Conservation (phyloP, 2,888 invertebrate genomes). For the Nemotelus nigrinus region DNA sequence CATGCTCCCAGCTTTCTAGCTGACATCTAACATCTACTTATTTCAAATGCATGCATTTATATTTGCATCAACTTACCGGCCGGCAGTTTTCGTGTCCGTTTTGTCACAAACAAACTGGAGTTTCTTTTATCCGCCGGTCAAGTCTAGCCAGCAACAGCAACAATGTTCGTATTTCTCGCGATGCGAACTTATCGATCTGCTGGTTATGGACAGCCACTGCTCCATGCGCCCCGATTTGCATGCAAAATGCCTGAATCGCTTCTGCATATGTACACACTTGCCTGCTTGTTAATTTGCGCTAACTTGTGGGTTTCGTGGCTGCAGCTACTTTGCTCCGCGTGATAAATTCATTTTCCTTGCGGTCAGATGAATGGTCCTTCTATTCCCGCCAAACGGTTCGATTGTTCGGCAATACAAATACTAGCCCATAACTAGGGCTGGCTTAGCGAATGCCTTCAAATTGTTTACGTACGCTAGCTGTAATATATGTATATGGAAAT, state of each 20-base stretch:
- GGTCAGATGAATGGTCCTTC: conserved; percentile 10
- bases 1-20: too few species aligned
- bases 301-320: conserved; percentile 32
- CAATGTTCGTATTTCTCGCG: conserved; percentile 32
- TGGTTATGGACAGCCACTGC: background rate
- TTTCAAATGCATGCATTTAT: background rate
- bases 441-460: background rate
- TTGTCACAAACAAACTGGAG: conserved; percentile 6
- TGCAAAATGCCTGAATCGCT: conserved; percentile 36
- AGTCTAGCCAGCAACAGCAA: conserved; percentile 47
- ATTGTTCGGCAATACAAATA: background rate
- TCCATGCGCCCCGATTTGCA: conserved; percentile 48
- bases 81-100: conserved; percentile 23
- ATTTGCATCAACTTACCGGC: conserved; percentile 46
- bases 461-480: conserved; percentile 19
- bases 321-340: background rate
- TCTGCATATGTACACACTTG: conserved; percentile 34
- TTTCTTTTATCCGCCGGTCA: conserved; percentile 48
- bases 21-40: too few species aligned
- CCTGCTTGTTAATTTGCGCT: conserved; percentile 22
- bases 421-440: background rate
- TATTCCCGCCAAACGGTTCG: background rate
- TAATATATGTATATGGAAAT: background rate
- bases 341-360: conserved; percentile 8
- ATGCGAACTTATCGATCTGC: conserved; percentile 43